Evolutionary conservation across 2,888 invertebrate species (phyloP), one percentile per base, ranked within the genome.

Genomic region (Drosophila prostipennis): DNA sequence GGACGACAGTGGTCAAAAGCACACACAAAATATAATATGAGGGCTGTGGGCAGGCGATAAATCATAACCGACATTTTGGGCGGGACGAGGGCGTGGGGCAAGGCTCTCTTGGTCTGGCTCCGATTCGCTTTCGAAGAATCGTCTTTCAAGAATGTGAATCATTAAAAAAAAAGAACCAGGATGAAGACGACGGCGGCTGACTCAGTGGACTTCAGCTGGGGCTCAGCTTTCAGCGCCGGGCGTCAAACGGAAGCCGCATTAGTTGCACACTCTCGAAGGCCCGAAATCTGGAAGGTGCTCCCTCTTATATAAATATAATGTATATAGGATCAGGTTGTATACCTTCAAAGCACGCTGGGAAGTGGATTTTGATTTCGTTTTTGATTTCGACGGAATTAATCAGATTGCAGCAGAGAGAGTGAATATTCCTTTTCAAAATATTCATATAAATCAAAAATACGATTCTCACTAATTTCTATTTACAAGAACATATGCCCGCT

Each of bases 221-320:
- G 54, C 67, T 87, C 82, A 75, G 72, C 68, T 84, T 87, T 81
- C 85, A 83, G 69, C 74, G 71, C 55, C 65, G 67, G 69, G 78
- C 88, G 86, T 86, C 79, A 79, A 84, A 86, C 87, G 77, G 88
- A 88, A 86, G 88, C 81, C 88, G 84, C 84, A 86, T 87, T 78
- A 68, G 73, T 76, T 80, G 72, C 75, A 74, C 57, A 67, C 39
- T 19, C 40, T 43, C 36, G 39, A 56, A 53, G 42, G 43, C 51
- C 26, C 26, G 26, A 26, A 26, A 26, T 34, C 29, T 19, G 43
- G 46, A 68, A 83, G 48, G 52, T 64, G 53, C 51, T 70, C 29
- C 39, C 19, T 43, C n/a, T 11, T 34, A 23, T n/a, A 14, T 26
- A 36, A 5, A 3, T 11, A 10, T n/a, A 29, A 11, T 26, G 8